These are phyloP conservation scores for Corticium candelabrum DNA, from an alignment of 37 sponge, comb jelly and placozoan genomes.

Conservation along the genomic window DNA sequence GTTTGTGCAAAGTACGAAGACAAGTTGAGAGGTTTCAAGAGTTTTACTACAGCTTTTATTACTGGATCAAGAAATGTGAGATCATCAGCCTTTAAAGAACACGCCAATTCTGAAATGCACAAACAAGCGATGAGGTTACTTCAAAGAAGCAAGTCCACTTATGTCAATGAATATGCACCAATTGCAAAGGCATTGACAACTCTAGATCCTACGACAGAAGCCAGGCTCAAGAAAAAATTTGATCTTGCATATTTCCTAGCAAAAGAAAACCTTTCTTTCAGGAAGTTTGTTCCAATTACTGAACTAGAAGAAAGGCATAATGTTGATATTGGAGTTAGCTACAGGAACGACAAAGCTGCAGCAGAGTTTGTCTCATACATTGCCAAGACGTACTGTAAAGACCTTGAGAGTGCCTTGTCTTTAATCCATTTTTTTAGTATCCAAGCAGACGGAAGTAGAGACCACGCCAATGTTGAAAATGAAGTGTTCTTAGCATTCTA, in stretches of 20 bases:
- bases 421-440: neutral
- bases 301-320: slow-evolving; percentile 30
- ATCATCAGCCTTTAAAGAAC: neutral
- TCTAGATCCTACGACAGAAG: neutral
- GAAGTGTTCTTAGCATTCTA: neutral
- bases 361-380: neutral
- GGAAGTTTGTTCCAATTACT: neutral
- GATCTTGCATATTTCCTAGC: neutral
- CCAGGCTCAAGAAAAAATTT: neutral
- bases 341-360: neutral
- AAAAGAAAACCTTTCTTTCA: neutral
- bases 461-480: neutral
- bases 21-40: neutral
- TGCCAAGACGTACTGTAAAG: neutral
- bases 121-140: neutral
- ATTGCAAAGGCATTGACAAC: neutral
- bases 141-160: neutral
- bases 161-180: neutral
- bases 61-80: neutral
- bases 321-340: slow-evolving; percentile 27
- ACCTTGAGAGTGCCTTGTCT: neutral
- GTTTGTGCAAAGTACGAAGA: neutral
- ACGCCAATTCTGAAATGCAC: neutral
- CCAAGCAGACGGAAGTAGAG: neutral
- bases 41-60: neutral